These are phyloP conservation scores for Bugula neritina DNA, from an alignment of 2,888 invertebrate genomes.

Conservation along the genomic window DNA sequence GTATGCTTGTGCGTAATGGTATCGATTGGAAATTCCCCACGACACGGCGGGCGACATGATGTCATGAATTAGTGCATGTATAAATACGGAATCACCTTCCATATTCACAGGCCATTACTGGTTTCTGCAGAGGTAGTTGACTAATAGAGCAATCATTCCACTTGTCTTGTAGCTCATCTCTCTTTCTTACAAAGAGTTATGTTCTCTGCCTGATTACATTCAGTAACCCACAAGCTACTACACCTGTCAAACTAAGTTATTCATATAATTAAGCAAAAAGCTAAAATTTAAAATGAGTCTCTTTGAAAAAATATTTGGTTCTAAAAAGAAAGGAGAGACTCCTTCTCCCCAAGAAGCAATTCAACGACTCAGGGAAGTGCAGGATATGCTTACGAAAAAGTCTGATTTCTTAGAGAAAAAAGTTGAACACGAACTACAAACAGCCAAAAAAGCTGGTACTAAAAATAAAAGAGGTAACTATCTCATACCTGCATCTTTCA, in stretches of 20 bases:
- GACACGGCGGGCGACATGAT: too few species aligned
- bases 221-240: too few species aligned
- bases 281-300: conserved; percentile 46
- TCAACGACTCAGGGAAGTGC: conserved; percentile 90
- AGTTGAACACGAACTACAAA: conserved; percentile 77
- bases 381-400: conserved; percentile 92
- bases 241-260: too few species aligned
- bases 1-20: too few species aligned
- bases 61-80: too few species aligned
- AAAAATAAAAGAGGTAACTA: conserved; percentile 81
- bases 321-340: conserved; percentile 70
- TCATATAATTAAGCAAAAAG: too few species aligned
- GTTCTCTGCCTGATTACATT: too few species aligned
- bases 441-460: conserved; percentile 85
- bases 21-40: too few species aligned
- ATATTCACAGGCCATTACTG: conserved; percentile 83
- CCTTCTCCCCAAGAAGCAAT: conserved; percentile 92
- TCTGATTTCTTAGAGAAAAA: conserved; percentile 94
- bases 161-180: conserved; percentile 82
- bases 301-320: conserved; percentile 44
- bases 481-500: too few species aligned
- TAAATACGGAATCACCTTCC: too few species aligned
- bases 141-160: conserved; percentile 91
- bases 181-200: too few species aligned
- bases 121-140: conserved; percentile 71